Percentiles rank a stretch among this genome's conserved stretches.
phyloP scores from a whole-genome alignment of 2,113 vertebrate species.

The Regulus satrapa region DNA sequence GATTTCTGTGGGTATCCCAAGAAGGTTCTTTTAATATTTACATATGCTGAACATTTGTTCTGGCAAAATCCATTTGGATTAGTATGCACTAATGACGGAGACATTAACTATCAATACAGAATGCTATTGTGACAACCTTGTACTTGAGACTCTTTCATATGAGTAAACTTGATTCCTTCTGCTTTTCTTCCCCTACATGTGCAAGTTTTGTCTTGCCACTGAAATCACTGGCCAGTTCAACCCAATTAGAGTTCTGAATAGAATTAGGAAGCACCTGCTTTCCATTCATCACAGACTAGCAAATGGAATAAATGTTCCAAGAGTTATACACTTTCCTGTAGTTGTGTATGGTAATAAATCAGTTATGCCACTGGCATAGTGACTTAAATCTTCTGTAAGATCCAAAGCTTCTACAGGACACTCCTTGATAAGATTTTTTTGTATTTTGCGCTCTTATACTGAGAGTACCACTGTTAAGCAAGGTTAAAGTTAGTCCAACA shows the following conservation, averaged over 20 bases:
- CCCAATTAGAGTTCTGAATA: neutral
- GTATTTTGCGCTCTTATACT: neutral
- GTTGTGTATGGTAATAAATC: neutral
- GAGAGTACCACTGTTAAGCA: neutral
- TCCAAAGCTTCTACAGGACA: neutral
- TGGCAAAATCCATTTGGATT: neutral
- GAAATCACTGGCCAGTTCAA: neutral
- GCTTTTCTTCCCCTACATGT: neutral
- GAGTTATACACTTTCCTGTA: neutral
- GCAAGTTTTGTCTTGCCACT: neutral
- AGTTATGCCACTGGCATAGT: neutral
- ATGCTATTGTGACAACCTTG: neutral
- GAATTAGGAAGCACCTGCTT: neutral
- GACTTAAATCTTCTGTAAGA: neutral
- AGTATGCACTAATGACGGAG: neutral
- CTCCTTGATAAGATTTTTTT: fast-evolving
- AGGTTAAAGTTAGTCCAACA: neutral
- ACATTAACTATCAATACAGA: neutral
- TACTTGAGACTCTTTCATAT: neutral
- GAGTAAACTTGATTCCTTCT: neutral
- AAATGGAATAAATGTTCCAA: neutral
- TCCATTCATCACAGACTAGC: neutral
- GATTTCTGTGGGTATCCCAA: neutral
- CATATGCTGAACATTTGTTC: neutral
- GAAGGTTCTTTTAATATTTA: neutral